Evolutionary conservation across 2,888 invertebrate genomes (phyloP).

Genomic region (Hypena proboscidalis): DNA sequence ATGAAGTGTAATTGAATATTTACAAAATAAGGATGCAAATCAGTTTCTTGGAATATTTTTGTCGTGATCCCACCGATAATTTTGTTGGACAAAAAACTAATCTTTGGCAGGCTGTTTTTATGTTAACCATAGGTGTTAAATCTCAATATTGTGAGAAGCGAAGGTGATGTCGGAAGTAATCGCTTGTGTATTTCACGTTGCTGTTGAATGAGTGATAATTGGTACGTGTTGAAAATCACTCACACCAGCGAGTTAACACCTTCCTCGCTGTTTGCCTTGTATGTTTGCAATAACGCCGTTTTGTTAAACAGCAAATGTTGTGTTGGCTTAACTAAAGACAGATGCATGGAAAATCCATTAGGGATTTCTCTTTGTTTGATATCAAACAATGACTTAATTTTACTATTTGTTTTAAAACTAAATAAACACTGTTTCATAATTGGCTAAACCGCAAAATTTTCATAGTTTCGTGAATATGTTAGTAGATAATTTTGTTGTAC

Average conservation of each 20-base stretch:
- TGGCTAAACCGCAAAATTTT: no score
- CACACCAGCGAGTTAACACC: conserved; percentile 71
- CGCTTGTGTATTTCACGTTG: conserved; percentile 62
- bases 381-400: conserved; percentile 21
- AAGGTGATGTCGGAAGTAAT: conserved; percentile 59
- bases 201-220: conserved; percentile 77
- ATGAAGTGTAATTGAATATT: conserved; percentile 3
- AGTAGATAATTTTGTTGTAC: no score
- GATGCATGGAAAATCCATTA: conserved; percentile 60
- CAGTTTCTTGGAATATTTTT: conserved; percentile 1
- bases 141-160: conserved; percentile 14
- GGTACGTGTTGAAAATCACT: conserved; percentile 74
- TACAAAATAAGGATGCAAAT: neutral
- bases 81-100: neutral
- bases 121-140: neutral
- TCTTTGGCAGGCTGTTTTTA: neutral
- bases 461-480: no score
- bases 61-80: conserved; percentile 1
- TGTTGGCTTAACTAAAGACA: conserved; percentile 59
- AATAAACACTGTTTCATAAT: no score
- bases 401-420: conserved; percentile 16
- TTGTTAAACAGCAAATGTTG: conserved; percentile 66
- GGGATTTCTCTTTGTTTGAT: conserved; percentile 32
- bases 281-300: conserved; percentile 70
- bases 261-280: conserved; percentile 64